These are phyloP conservation scores for Anabacerthia variegaticeps DNA, from an alignment of 2,797 vertebrate species.

Conservation along the genomic window DNA sequence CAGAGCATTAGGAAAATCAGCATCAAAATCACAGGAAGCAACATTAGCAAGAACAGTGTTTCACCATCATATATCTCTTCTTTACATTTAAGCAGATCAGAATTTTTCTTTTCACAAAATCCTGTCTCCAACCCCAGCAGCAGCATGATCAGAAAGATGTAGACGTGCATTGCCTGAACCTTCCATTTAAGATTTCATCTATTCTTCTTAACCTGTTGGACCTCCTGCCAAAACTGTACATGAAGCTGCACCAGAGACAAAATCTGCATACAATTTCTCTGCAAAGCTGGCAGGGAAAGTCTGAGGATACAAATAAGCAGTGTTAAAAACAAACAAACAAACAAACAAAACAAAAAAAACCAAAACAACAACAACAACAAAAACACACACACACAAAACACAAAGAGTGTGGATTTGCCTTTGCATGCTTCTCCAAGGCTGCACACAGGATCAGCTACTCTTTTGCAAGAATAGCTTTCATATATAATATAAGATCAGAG, in stretches of 20 bases:
- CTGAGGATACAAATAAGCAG: background rate
- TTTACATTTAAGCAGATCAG: background rate
- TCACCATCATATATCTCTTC: background rate
- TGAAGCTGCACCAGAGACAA: background rate
- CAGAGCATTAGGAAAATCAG: background rate
- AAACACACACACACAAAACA: too few species aligned
- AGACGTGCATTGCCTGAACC: constrained; percentile 14
- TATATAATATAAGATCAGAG: constrained; percentile 34
- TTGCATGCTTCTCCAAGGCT: background rate
- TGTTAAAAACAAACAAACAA: background rate
- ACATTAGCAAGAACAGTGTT: background rate
- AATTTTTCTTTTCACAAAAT: constrained; percentile 2
- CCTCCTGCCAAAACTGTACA: background rate
- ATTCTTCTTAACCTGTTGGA: constrained; percentile 43
- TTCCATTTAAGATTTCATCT: constrained; percentile 21
- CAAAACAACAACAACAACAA: too few species aligned
- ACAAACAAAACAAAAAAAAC: background rate
- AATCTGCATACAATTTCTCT: background rate
- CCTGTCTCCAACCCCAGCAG: background rate
- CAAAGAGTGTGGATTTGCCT: background rate
- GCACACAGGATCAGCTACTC: background rate
- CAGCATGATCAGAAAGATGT: constrained; percentile 13
- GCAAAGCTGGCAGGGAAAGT: background rate
- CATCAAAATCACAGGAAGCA: background rate
- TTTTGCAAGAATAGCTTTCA: constrained; percentile 52